Conservation (phyloP, 2,797 vertebrate genomes). For the Hypotaenidia philippensis region DNA sequence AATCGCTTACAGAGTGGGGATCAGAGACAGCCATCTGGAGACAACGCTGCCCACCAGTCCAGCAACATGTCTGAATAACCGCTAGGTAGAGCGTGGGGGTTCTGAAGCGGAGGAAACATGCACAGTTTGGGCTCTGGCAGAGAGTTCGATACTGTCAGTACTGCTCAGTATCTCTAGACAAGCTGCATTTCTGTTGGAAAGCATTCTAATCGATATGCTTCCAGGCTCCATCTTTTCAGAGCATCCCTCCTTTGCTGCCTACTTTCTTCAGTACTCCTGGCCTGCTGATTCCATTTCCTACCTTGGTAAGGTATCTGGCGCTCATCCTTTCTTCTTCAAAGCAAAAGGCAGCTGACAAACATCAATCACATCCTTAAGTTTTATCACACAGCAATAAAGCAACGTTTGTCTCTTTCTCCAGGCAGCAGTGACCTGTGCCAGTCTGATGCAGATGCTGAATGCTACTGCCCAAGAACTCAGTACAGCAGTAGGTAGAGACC, state of each 20-base stretch:
- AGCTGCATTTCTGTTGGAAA: slow-evolving; percentile 55
- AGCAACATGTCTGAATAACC: slow-evolving; percentile 27
- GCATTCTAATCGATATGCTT: slow-evolving; percentile 24
- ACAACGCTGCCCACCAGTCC: slow-evolving; percentile 40
- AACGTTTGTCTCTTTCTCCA: background rate
- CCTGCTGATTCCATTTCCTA: background rate
- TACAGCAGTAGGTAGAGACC: background rate
- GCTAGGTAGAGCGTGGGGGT: slow-evolving; percentile 31
- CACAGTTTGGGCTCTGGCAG: slow-evolving; percentile 45
- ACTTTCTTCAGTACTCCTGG: background rate
- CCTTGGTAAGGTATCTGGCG: slow-evolving; percentile 22
- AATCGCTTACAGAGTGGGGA: background rate
- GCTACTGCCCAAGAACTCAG: background rate
- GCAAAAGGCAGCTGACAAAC: slow-evolving; percentile 35
- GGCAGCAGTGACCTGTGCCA: background rate
- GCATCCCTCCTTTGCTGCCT: slow-evolving; percentile 38
- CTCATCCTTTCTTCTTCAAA: slow-evolving; percentile 24
- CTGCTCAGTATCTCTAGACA: slow-evolving; percentile 49
- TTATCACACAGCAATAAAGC: slow-evolving; percentile 17
- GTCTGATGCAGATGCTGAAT: background rate
- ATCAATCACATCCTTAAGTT: background rate
- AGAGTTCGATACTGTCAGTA: slow-evolving; percentile 34
- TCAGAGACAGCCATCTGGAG: slow-evolving; percentile 45
- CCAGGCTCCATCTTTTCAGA: slow-evolving; percentile 48
- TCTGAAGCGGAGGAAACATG: slow-evolving; percentile 39